Conservation (phyloP, 2,797 vertebrate genomes). For the Chlorospingus semifuscus region DNA sequence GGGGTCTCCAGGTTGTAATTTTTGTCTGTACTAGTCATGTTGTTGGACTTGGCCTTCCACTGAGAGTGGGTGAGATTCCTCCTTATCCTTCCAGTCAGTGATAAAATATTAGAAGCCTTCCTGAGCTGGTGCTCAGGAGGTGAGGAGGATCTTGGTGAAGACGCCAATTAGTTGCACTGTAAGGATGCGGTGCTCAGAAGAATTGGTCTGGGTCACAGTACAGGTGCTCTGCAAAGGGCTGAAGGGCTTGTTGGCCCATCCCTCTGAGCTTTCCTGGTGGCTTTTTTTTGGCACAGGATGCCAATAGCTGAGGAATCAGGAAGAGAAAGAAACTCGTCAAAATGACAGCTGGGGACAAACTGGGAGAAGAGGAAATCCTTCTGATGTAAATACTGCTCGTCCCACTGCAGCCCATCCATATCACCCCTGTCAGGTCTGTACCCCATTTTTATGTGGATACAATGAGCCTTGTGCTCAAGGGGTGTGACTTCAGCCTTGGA, state of each 20-base stretch:
- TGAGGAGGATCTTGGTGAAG: neutral
- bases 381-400: neutral
- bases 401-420: neutral
- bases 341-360: neutral
- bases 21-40: neutral
- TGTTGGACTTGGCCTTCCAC: neutral
- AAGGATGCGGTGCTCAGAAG: neutral
- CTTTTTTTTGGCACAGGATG: neutral
- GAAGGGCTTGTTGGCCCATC: neutral
- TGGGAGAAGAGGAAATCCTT: neutral
- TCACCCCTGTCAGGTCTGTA: neutral
- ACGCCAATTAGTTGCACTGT: neutral
- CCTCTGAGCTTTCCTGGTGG: neutral
- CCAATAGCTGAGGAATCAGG: neutral
- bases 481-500: neutral
- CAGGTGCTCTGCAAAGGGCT: neutral
- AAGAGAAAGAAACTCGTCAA: neutral
- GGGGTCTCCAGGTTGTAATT: neutral
- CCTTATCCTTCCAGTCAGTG: neutral
- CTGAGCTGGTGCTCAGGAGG: neutral
- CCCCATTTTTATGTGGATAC: neutral
- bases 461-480: neutral
- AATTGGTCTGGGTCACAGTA: fast-evolving
- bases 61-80: neutral
- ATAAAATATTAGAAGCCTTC: neutral